Percentiles rank a stretch among this genome's conserved stretches.
Evolutionary conservation across 2,888 invertebrate species (phyloP).

Genomic region (Mayetiola destructor): DNA sequence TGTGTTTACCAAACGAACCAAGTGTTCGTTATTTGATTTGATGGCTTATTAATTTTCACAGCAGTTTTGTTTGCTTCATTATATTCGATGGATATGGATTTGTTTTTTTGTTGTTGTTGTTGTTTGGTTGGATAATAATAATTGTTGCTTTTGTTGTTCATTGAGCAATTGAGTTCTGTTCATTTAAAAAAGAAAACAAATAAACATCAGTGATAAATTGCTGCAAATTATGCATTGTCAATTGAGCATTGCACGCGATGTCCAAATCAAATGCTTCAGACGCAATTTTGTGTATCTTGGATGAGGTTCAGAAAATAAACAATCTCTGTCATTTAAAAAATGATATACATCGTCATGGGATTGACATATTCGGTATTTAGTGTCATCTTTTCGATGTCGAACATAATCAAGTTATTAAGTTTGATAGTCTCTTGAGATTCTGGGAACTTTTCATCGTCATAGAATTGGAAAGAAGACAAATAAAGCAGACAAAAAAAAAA

Average conservation of each 20-base stretch:
- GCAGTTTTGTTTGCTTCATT: background rate
- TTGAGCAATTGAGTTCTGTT: background rate
- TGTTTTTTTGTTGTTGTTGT: too few relatives aligned
- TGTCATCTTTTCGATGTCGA: constrained; percentile 6
- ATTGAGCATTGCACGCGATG: too few relatives aligned
- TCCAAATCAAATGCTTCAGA: too few relatives aligned
- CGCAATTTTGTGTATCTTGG: too few relatives aligned
- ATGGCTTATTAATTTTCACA: constrained; percentile 6
- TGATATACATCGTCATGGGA: background rate
- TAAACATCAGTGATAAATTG: too few relatives aligned
- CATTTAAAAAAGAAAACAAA: background rate
- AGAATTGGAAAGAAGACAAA: background rate
- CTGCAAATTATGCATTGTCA: background rate
- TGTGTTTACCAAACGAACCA: too few relatives aligned
- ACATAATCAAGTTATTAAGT: constrained; percentile 10
- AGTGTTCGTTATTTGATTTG: background rate
- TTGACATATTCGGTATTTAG: background rate
- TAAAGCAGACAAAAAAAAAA: background rate
- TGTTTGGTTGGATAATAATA: too few relatives aligned
- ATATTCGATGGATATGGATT: too few relatives aligned
- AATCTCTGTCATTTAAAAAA: background rate
- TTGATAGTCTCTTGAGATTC: constrained; percentile 1
- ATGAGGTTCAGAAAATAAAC: background rate
- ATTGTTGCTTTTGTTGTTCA: background rate
- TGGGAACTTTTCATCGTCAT: background rate